Conservation (phyloP, 1,140 invertebrate species). For the Drosophila carrolli region DNA sequence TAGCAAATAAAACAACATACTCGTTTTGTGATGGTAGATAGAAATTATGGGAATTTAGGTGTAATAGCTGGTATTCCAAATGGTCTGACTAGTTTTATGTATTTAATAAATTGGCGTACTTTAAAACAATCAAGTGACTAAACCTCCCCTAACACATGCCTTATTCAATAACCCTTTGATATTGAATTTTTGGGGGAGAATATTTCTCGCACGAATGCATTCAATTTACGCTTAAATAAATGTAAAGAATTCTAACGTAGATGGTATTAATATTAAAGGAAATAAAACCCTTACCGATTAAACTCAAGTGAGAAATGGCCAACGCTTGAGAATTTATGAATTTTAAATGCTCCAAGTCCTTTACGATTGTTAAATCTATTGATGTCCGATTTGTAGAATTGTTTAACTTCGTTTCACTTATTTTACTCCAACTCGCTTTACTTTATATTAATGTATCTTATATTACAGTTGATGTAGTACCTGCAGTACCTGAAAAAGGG, state of each 20-base stretch:
- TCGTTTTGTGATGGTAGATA: no score
- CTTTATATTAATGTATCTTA: slow-evolving; percentile 37
- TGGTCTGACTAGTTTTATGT: no score
- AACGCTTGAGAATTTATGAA: slow-evolving; percentile 22
- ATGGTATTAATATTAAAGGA: slow-evolving; percentile 9
- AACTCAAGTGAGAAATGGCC: slow-evolving; percentile 29
- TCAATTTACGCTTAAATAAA: slow-evolving; percentile 41
- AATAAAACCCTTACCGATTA: slow-evolving; percentile 32
- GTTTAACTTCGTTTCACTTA: slow-evolving; percentile 9
- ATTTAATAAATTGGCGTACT: no score
- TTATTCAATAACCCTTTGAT: slow-evolving; percentile 51
- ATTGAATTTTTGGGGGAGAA: slow-evolving; percentile 45
- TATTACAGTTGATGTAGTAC: slow-evolving; percentile 46
- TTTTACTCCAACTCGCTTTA: slow-evolving; percentile 15
- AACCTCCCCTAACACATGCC: slow-evolving; percentile 4
- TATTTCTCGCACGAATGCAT: slow-evolving; percentile 63
- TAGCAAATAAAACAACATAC: no score
- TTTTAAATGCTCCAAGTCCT: slow-evolving; percentile 23
- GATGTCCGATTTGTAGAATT: slow-evolving; percentile 16
- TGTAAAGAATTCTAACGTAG: slow-evolving; percentile 40
- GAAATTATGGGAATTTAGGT: no score
- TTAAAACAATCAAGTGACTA: slow-evolving; percentile 4
- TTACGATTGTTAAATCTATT: slow-evolving; percentile 13
- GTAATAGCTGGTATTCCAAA: no score
- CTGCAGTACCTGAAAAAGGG: slow-evolving; percentile 35